These are phyloP conservation scores for Nymphicus hollandicus DNA, from an alignment of 2,113 vertebrate genomes.

Conservation along the genomic window DNA sequence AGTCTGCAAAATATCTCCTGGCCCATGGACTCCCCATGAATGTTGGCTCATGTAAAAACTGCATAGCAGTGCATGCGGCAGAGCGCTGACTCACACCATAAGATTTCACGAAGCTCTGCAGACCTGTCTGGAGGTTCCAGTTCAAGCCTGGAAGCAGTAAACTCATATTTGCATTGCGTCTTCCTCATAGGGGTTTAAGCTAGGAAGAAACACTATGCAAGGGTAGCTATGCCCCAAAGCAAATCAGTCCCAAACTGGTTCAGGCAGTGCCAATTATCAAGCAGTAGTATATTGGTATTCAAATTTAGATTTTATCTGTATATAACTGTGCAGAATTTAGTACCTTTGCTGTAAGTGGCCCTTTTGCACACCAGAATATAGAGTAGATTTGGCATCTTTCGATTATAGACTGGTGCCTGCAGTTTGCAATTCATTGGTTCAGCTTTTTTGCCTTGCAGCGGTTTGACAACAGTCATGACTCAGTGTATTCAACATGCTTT, in stretches of 20 bases:
- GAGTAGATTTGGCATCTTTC: background rate
- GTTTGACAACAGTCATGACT: background rate
- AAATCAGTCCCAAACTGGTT: slow-evolving; percentile 25
- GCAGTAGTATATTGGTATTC: background rate
- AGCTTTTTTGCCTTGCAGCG: background rate
- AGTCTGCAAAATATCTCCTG: background rate
- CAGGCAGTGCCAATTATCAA: slow-evolving; percentile 25
- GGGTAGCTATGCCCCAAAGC: background rate
- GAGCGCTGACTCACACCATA: slow-evolving; percentile 19
- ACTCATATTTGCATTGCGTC: slow-evolving; percentile 43
- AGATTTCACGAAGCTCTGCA: background rate
- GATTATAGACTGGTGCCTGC: background rate
- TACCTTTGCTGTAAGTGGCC: background rate
- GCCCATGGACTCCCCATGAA: background rate
- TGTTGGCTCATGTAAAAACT: background rate
- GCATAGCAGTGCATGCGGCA: background rate
- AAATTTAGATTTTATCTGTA: slow-evolving; percentile 42
- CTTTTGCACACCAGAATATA: background rate
- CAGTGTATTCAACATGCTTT: background rate
- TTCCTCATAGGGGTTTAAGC: background rate
- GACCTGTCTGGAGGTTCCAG: slow-evolving; percentile 23
- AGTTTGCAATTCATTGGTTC: background rate
- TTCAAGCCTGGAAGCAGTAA: slow-evolving; percentile 20
- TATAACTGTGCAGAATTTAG: slow-evolving; percentile 19
- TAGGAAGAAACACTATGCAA: background rate